These are phyloP conservation scores for Mactra quadrangularis DNA, from an alignment of 1,140 invertebrate genomes.

Conservation along the genomic window DNA sequence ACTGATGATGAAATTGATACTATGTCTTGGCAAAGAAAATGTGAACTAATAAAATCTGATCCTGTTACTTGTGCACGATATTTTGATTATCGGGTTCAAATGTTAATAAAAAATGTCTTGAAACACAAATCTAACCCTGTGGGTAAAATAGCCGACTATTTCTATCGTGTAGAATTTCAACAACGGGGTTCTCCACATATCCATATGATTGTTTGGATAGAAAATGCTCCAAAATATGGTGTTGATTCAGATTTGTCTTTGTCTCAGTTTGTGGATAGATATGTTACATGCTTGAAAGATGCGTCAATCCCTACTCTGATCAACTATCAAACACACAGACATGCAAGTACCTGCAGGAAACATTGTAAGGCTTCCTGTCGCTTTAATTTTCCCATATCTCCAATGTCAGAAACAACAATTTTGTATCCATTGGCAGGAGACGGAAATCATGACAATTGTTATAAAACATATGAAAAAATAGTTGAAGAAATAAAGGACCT, in stretches of 20 bases:
- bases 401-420: slow-evolving; percentile 63
- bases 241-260: slow-evolving; percentile 32
- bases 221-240: slow-evolving; percentile 74
- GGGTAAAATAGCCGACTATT: slow-evolving; percentile 65
- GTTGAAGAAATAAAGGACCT: no score
- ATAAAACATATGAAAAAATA: background rate
- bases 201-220: slow-evolving; percentile 81
- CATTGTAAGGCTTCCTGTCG: slow-evolving; percentile 61
- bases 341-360: slow-evolving; percentile 65
- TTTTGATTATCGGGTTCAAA: slow-evolving; percentile 54
- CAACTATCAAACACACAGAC: slow-evolving; percentile 64
- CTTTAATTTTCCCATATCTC: slow-evolving; percentile 66
- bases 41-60: slow-evolving; percentile 45
- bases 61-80: slow-evolving; percentile 62
- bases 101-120: slow-evolving; percentile 45
- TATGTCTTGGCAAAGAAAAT: slow-evolving; percentile 53
- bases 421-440: slow-evolving; percentile 54
- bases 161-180: slow-evolving; percentile 82
- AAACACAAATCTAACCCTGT: slow-evolving; percentile 33
- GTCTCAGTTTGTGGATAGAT: slow-evolving; percentile 57
- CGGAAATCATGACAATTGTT: background rate
- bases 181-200: slow-evolving; percentile 83
- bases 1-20: slow-evolving; percentile 45
- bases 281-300: slow-evolving; percentile 53
- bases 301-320: slow-evolving; percentile 17